Conservation (phyloP, 2,113 vertebrate genomes). For the Takifugu flavidus region DNA sequence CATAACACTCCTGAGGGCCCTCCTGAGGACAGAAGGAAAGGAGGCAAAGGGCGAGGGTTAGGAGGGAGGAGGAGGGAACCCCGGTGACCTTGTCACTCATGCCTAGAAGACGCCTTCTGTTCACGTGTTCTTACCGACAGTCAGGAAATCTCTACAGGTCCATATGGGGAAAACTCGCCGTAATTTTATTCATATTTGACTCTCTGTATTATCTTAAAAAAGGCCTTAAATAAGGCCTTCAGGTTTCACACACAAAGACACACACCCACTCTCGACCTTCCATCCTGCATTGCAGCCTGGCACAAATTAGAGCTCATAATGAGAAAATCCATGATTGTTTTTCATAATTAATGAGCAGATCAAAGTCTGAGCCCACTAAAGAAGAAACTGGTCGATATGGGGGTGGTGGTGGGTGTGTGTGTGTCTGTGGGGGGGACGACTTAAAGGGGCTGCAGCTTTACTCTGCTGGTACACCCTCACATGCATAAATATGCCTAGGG, state of each 20-base stretch:
- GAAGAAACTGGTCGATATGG: slow-evolving; percentile 54
- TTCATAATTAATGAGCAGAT: slow-evolving; percentile 75
- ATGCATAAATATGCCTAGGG: slow-evolving; percentile 51
- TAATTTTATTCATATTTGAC: slow-evolving; percentile 9
- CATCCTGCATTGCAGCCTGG: slow-evolving; percentile 42
- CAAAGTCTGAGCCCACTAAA: slow-evolving; percentile 68
- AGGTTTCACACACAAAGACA: slow-evolving; percentile 1
- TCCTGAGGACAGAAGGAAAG: slow-evolving; percentile 54
- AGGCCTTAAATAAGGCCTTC: not conserved
- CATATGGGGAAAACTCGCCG: slow-evolving; percentile 10
- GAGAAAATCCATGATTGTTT: slow-evolving; percentile 74
- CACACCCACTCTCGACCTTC: slow-evolving; percentile 34
- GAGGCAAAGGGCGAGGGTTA: slow-evolving; percentile 43
- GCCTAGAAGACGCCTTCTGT: slow-evolving; percentile 43
- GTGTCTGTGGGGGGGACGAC: not conserved
- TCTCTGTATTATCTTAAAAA: not conserved
- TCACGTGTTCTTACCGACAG: slow-evolving; percentile 27
- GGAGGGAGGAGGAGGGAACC: slow-evolving; percentile 34
- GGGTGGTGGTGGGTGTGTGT: slow-evolving; percentile 8
- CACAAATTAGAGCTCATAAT: slow-evolving; percentile 70
- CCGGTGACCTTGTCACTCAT: slow-evolving; percentile 58
- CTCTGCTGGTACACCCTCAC: slow-evolving; percentile 36
- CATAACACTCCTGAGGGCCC: slow-evolving; percentile 55
- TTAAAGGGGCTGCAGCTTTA: slow-evolving; percentile 54
- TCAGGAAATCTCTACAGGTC: not conserved